Base-by-base conservation (phyloP, 2,888 invertebrate genomes). In the Fragum whitleyi region DNA sequence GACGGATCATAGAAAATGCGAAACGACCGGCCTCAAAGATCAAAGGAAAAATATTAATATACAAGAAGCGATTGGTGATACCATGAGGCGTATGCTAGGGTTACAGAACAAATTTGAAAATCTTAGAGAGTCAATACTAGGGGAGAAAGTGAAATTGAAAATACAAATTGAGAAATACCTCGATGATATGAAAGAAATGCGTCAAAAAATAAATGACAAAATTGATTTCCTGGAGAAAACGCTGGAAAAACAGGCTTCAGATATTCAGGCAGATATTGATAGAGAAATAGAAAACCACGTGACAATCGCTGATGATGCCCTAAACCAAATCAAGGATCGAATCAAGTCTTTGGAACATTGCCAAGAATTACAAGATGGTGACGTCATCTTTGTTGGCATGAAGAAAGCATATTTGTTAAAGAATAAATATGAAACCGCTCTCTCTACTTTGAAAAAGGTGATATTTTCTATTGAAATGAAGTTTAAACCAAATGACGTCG, bases 401-500 rank as follows among this genome's bases (percentile, higher is more conserved):
- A 57, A 21, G 7, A 57, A 57, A 57, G 23, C 57, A 57, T 2
- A 26, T 23, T 5, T 3, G 2, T 14, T 26, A 5, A n/a, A 26
- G 23, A 2, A 26, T 23, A 57, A 57, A 26, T 57, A 57, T 57
- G 57, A 57, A 26, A 6, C 57, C 26, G 23, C 2, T 23, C 23
- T n/a, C n/a, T n/a, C n/a, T n/a, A n/a, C n/a, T n/a, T n/a, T n/a
- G n/a, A n/a, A n/a, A n/a, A n/a, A n/a, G n/a, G n/a, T n/a, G n/a
- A n/a, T n/a, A n/a, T n/a, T n/a, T n/a, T n/a, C n/a, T n/a, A n/a
- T n/a, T n/a, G 11, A 26, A 7, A 57, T 57, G 2, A 2, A 57
- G 3, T 57, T 57, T 57, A 57, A 57, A n/a, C 23, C 57, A 21
- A 57, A 57, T 57, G 57, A 57, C 26, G 57, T 23, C 26, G 7